phyloP scores from a whole-genome alignment of 1,140 invertebrate genomes.

The Halictus rubicundus region DNA sequence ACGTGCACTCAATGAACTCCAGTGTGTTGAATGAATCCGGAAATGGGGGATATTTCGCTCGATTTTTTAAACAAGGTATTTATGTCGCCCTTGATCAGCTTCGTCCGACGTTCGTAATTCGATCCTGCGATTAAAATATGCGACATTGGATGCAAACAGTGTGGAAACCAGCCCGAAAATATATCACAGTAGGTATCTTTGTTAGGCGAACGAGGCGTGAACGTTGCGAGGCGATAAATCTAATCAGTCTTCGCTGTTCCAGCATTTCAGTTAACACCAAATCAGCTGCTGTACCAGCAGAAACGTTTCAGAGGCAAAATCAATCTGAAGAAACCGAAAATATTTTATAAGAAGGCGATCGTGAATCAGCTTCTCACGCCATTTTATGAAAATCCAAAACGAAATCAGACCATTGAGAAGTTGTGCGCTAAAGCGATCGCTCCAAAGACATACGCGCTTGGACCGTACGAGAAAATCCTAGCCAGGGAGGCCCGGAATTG shows the following conservation, averaged over 20 bases:
- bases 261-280: conserved; percentile 70
- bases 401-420: conserved; percentile 68
- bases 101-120: conserved; percentile 1
- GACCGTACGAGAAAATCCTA: conserved; percentile 86
- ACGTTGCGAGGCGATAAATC: neutral
- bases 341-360: conserved; percentile 83
- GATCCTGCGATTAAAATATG: too few relatives aligned
- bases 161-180: neutral
- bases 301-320: conserved; percentile 86
- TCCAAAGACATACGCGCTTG: conserved; percentile 71
- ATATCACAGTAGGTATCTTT: conserved; percentile 22
- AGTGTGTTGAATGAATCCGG: conserved; percentile 34
- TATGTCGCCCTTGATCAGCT: neutral
- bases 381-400: conserved; percentile 78
- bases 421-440: conserved; percentile 55
- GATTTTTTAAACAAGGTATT: conserved; percentile 15
- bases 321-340: conserved; percentile 86
- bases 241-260: conserved; percentile 58
- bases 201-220: neutral
- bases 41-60: conserved; percentile 27
- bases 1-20: conserved; percentile 41
- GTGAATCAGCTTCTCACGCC: conserved; percentile 84
- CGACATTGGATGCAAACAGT: conserved; percentile 22
- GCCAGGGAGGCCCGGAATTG: conserved; percentile 85
- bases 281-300: conserved; percentile 78